A percentile compares a stretch with the other conserved stretches of the same genome.
These are phyloP conservation scores for Cavia aperea DNA, from an alignment of 2,113 vertebrate genomes.

Conservation along the genomic window DNA sequence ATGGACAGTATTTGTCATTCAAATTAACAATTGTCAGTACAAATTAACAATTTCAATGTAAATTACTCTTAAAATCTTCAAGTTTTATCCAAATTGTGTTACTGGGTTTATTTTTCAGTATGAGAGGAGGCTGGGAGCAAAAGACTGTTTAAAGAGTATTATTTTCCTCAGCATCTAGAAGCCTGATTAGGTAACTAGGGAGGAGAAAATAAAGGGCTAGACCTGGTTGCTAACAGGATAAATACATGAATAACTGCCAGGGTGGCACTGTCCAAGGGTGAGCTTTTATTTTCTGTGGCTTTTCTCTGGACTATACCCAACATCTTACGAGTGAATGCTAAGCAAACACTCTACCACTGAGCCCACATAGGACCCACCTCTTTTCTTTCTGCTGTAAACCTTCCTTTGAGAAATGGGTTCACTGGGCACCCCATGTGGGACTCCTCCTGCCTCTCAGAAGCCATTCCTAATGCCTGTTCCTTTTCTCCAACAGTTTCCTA, in stretches of 20 bases:
- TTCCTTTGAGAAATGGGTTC: neutral
- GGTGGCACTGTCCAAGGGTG: neutral
- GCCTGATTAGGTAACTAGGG: neutral
- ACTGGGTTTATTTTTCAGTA: neutral
- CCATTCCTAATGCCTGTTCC: neutral
- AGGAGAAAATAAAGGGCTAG: neutral
- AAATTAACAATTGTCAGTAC: neutral
- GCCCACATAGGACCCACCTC: neutral
- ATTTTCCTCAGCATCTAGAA: neutral
- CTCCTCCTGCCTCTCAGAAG: neutral
- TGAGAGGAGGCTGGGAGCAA: neutral
- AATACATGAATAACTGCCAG: neutral
- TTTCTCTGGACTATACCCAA: neutral
- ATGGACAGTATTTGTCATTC: neutral
- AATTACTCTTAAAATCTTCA: neutral
- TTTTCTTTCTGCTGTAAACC: neutral
- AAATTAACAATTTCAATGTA: neutral
- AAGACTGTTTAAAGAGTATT: neutral
- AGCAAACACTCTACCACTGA: neutral
- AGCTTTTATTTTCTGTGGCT: neutral
- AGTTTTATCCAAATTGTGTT: constrained; percentile 1
- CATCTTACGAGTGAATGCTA: neutral
- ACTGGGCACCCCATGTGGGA: neutral
- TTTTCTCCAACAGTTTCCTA: neutral
- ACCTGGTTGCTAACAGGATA: neutral